Evolutionary conservation across 2,888 invertebrate species (phyloP), one percentile per base, ranked within the genome.

Genomic region (Cephus pygmeus): DNA sequence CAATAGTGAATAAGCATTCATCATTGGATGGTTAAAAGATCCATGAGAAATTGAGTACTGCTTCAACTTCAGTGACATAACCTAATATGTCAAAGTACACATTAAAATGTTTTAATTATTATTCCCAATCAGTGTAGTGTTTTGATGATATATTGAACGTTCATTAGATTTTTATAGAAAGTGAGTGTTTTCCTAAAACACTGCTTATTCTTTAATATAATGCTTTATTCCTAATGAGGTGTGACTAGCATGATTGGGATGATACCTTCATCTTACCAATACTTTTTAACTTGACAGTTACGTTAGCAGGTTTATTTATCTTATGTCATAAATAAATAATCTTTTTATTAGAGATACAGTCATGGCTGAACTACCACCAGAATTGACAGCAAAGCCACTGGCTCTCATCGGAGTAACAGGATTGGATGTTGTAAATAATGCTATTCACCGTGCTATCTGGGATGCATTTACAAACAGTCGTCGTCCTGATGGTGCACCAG

Each of bases 401-500:
- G 97, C 98, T 75, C 93, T 98, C 79, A 95, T 99, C 78, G 97
- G 96, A 56, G 93, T 99, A 77, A 95, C 96, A 82, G 99, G 99
- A 30, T 93, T 99, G 80, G 98, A 99, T 90, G 94, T 96, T 12
- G 92, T 94, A 69, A 95, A 96, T 89, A 98, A 98, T 92, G 94
- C 96, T 4, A 93, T 97, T 73, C 98, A 99, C 91, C 96, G 97
- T 90, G 94, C 96, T 75, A 96, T 99, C 90, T 98, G 98, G 98
- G 98, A 98, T 88, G 95, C 97, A 11, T 98, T 99, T 90, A 96
- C 95, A 84, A 95, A 95, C 88, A 96, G 96, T 90, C 94, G 97
- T 56, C 94, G 96, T 81, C 92, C 95, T 1, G 98, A 98, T 89
- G 94, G 97, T 87, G 95, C 96, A 73, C 94, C 97, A 0, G 94